A percentile compares a stretch with the other conserved stretches of the same genome.
Conservation (phyloP, 2,888 invertebrate species). For the Dicroscelio sp. region DNA sequence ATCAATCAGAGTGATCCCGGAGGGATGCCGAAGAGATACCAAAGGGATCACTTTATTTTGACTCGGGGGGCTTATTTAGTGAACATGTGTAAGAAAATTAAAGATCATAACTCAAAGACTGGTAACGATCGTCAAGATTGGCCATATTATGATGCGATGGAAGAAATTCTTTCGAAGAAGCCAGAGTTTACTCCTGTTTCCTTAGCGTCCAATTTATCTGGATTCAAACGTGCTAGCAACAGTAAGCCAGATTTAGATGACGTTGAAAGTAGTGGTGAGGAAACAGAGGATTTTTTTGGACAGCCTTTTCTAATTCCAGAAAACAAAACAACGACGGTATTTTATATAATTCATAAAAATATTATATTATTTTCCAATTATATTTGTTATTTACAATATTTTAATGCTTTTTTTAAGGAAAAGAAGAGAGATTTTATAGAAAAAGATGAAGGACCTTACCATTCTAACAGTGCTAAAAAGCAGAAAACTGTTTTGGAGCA, state of each 20-base stretch:
- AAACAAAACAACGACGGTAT: neutral
- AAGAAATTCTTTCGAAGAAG: conserved; percentile 10
- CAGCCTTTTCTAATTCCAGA: neutral
- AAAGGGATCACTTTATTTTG: no score
- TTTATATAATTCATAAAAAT: no score
- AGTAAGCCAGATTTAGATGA: neutral
- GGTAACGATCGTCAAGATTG: conserved; percentile 16
- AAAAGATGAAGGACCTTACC: neutral
- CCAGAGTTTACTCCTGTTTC: conserved; percentile 13
- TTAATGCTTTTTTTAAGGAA: neutral
- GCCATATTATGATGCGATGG: conserved; percentile 27
- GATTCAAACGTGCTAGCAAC: neutral
- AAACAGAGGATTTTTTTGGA: neutral
- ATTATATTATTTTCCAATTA: no score
- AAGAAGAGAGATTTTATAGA: no score
- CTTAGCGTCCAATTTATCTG: conserved; percentile 11
- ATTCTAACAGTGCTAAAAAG: neutral
- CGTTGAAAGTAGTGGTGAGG: neutral
- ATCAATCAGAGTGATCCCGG: no score
- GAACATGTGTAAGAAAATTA: no score
- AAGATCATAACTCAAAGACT: conserved; percentile 10
- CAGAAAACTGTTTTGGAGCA: neutral
- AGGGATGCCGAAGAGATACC: no score
- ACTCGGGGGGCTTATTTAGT: no score
- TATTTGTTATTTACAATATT: neutral